Base-by-base conservation (phyloP, 2,113 vertebrate genomes). In the Onychostoma macrolepis region DNA sequence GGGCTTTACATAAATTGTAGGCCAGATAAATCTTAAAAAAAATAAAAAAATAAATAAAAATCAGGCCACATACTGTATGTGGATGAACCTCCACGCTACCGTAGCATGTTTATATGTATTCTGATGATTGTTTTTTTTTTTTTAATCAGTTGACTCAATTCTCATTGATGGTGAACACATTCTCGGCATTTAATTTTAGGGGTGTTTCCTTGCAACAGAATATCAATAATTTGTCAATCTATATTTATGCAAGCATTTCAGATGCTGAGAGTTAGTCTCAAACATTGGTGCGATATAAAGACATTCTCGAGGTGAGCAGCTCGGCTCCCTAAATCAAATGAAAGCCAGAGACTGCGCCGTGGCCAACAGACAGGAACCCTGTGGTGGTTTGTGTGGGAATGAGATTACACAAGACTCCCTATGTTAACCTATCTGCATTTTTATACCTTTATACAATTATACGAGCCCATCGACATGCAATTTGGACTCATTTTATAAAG, bases 331-430 rank as follows among this genome's bases (percentile, higher is more conserved):
- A 94, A 95, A 94, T 95, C 90, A 93, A 95, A 95, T 95, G 92
- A 95, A 94, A 88, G 89, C 88, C 85, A 91, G 91, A 92, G 92
- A 92, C 92, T 15, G 48, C 4, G 4, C 90, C 91, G 74, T 86
- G 89, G 92, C 89, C 89, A 92, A 89, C 90, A 90, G 91, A 91
- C 87, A 90, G 93, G 91, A 92, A 92, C 93, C 93, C 94, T 91
- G 91, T 91, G 91, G 94, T 91, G 93, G 90, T 91, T 92, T 89
- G 89, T 91, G 90, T 90, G 91, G 90, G 92, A 95, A 95, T 95
- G 89, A 93, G 92, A 94, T 95, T 93, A 95, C 82, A 86, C 45
- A 84, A 71, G 89, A 67, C 91, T 92, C 92, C 90, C 92, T 36
- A 84, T 87, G 88, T 92, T 92, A 87, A 86, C 89, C 91, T 89